These are phyloP conservation scores for Drosophila ogumai DNA, from an alignment of 1,140 invertebrate species.

Conservation along the genomic window DNA sequence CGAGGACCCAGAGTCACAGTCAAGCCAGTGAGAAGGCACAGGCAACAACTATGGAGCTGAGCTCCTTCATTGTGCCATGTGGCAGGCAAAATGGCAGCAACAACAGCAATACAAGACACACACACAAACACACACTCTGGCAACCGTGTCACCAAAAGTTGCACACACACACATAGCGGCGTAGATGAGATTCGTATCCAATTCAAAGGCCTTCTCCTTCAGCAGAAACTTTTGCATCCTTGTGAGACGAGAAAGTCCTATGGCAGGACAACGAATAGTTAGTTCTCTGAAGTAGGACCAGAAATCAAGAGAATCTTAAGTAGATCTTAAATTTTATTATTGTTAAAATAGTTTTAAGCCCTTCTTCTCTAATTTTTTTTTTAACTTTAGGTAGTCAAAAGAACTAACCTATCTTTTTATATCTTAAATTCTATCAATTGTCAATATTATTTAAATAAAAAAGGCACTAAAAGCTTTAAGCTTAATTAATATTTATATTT, in stretches of 20 bases:
- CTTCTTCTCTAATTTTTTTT: too few relatives aligned
- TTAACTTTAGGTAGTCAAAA: too few relatives aligned
- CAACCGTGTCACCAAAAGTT: constrained; percentile 70
- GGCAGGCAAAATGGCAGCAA: constrained; percentile 52
- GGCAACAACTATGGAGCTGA: constrained; percentile 38
- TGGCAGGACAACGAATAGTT: not conserved
- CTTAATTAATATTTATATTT: too few relatives aligned
- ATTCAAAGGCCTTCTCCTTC: constrained; percentile 30
- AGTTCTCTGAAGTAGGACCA: constrained; percentile 6
- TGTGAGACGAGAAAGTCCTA: not conserved
- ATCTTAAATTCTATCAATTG: too few relatives aligned
- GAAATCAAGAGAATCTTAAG: too few relatives aligned
- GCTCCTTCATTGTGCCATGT: constrained; percentile 56
- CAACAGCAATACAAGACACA: constrained; percentile 43
- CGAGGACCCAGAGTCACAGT: constrained; percentile 52
- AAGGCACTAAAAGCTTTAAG: too few relatives aligned
- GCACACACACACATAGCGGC: constrained; percentile 9
- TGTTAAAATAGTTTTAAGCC: not conserved
- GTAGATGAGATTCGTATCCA: constrained; percentile 29
- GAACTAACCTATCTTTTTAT: too few relatives aligned
- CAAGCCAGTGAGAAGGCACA: constrained; percentile 24
- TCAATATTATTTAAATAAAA: too few relatives aligned
- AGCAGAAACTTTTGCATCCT: constrained; percentile 45
- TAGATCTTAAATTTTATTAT: not conserved
- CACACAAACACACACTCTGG: constrained; percentile 24